A percentile compares a stretch with the other conserved stretches of the same genome.
phyloP scores from a whole-genome alignment of 2,797 vertebrate genomes.

The Babyrousa celebensis region DNA sequence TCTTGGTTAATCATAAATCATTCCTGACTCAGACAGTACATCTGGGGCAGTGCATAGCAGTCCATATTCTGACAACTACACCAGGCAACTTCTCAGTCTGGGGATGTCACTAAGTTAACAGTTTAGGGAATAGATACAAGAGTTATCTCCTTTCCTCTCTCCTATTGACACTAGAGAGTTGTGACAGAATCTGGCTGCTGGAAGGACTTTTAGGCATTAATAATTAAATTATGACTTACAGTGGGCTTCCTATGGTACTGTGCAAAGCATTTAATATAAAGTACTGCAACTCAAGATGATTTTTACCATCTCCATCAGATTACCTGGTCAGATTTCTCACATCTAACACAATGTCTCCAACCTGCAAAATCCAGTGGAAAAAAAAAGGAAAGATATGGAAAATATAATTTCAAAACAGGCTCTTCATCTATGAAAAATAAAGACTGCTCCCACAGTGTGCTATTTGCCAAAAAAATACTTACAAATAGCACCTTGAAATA shows the following conservation, averaged over 20 bases:
- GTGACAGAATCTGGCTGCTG: neutral
- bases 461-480: neutral
- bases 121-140: neutral
- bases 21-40: neutral
- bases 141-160: neutral
- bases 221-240: slow-evolving; percentile 28
- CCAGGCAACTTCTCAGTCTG: neutral
- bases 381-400: neutral
- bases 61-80: neutral
- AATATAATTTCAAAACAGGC: neutral
- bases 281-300: neutral
- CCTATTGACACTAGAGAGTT: neutral
- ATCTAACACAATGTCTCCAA: slow-evolving; percentile 25
- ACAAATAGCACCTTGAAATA: slow-evolving; percentile 12
- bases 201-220: slow-evolving; percentile 45
- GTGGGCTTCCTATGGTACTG: neutral
- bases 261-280: slow-evolving; percentile 16
- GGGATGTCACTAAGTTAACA: neutral
- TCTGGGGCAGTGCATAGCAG: neutral
- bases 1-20: slow-evolving; percentile 22
- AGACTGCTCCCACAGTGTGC: neutral
- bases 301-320: neutral
- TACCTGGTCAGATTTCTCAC: neutral
- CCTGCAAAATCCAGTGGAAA: slow-evolving; percentile 49
- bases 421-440: slow-evolving; percentile 1